These are phyloP conservation scores for Tauraco hartlaubi DNA, from an alignment of 2,797 vertebrate genomes.

Conservation along the genomic window DNA sequence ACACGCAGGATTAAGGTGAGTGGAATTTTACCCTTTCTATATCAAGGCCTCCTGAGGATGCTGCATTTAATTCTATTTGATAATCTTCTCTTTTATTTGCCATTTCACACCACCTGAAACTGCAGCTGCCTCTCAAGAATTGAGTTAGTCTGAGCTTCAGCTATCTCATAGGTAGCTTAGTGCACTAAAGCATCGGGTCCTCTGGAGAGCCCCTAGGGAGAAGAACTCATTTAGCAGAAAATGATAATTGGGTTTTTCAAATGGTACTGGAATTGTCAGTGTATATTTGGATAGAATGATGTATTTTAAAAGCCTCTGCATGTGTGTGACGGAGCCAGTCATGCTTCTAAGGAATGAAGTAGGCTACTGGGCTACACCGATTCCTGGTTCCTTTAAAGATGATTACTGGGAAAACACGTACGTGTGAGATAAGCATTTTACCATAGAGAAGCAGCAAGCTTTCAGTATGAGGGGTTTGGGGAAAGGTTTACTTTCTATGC, in stretches of 20 bases:
- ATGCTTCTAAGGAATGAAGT: neutral
- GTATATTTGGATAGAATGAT: neutral
- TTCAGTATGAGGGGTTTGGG: neutral
- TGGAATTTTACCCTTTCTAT: constrained; percentile 31
- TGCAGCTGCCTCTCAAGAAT: constrained; percentile 62
- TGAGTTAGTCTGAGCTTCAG: constrained; percentile 28
- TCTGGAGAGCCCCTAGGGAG: constrained; percentile 9
- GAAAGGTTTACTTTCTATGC: neutral
- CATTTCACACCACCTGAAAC: constrained; percentile 53
- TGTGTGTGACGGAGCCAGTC: neutral
- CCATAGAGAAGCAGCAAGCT: neutral
- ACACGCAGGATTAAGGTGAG: constrained; percentile 30
- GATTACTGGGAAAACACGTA: neutral
- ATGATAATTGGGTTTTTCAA: constrained; percentile 34
- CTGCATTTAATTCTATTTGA: constrained; percentile 44
- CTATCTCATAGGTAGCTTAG: constrained; percentile 16
- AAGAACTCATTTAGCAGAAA: constrained; percentile 52
- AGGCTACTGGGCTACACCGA: neutral
- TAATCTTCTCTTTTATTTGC: constrained; percentile 43
- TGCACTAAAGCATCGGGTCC: neutral
- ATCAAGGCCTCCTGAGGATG: constrained; percentile 16
- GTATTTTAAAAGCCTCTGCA: neutral
- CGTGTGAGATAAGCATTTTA: neutral
- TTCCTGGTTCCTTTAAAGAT: neutral
- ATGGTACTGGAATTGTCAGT: neutral